Base-by-base conservation (phyloP, 2,113 vertebrate genomes). In the Ptilorrhoa leucosticta region DNA sequence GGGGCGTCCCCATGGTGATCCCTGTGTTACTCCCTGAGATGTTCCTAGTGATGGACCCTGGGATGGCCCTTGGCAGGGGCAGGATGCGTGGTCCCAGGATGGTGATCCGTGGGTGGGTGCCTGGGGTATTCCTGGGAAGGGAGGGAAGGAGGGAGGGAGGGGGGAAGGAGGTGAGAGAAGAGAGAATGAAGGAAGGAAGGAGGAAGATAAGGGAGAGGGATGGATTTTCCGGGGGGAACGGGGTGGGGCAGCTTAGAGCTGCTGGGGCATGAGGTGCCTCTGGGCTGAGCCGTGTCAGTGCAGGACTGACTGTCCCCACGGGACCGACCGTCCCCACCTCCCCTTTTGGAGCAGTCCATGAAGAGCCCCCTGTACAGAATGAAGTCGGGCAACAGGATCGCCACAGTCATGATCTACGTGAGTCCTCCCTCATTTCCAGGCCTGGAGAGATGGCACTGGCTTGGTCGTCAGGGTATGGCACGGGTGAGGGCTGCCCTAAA, bases 321-420 rank as follows among this genome's bases (percentile, higher is more conserved):
- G 30, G 19, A 70, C 39, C 82, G 39, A 92, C 57, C 1, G 0
- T 23, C 13, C 79, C 83, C 94, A 83, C 44, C 44, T 73, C 82
- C 89, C 90, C 17, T 78, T 83, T 51, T 73, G 44, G 95, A 92
- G 58, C 79, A 99, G 99, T 99, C 99, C 5, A 96, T 96, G 26
- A 98, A 98, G 80, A 99, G 99, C 85, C 99, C 99, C 8, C 97
- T 99, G 68, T 99, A 98, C 97, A 98, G 97, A 82, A 98, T 99
- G 96, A 99, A 99, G 95, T 99, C 99, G 2, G 99, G 99, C 70
- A 99, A 99, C 97, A 98, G 99, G 89, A 97, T 99, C 51, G 99
- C 99, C 77, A 99, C 99, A 0, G 96, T 99, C 94, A 99, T 99
- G 99, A 98, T 99, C 92, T 99, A 99, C 13, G 99, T 99, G 97